Evolutionary conservation across 2,113 vertebrate species (phyloP), one percentile per base, ranked within the genome.

Genomic region (Sialia sialis): DNA sequence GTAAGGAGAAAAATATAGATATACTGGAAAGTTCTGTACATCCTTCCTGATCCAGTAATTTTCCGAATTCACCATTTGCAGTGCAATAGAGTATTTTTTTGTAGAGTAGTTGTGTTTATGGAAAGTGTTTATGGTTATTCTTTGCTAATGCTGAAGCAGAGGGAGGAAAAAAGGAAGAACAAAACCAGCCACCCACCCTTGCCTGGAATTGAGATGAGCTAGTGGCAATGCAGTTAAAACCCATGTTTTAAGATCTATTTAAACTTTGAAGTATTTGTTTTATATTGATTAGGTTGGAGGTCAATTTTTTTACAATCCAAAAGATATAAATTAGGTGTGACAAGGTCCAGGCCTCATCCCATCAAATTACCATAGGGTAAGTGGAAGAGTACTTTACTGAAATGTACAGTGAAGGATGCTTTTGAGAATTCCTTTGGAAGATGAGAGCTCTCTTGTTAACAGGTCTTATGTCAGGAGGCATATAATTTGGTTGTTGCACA

Each of bases 1-100:
- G 99, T 99, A 98, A 98, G 98, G 44, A 69, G 16, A 20, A 70
- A 86, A 66, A 26, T 23, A 18, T n/a, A 20, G 39, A 4, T 72
- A 12, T 92, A 77, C 66, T 7, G 11, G 44, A 83, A 66, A 20
- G 38, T 44, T 81, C 52, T 93, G 8, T 62, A 30, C 26, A 10
- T 54, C 73, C 21, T 79, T 85, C 32, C 49, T 13, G 14, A 78
- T 64, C 32, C 34, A 22, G 20, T 90, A 39, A 17, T 67, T 76
- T 91, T 55, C 32, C 25, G 48, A 36, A 49, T 76, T 89, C 20
- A 43, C 43, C 3, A n/a, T 16, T 38, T 83, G 21, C 19, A 54
- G 18, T 29, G 17, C 36, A 62, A 20, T 14, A 60, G 36, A 34
- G 48, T 36, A 44, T 18, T 56, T 56, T 46, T 41, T 59, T 39